phyloP scores from a whole-genome alignment of 2,797 vertebrate species.

The Squalus acanthias region DNA sequence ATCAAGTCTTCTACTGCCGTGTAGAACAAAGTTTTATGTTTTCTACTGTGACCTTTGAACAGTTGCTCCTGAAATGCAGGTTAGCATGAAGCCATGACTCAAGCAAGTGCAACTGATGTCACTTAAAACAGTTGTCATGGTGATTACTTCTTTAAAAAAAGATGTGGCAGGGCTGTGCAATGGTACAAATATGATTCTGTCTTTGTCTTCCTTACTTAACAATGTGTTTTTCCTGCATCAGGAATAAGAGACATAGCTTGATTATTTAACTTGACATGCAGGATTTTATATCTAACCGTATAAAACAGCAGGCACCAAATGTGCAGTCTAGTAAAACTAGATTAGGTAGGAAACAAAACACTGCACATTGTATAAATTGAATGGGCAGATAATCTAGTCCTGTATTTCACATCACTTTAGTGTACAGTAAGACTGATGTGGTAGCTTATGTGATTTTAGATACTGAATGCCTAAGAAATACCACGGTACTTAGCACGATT shows the following conservation, averaged over 20 bases:
- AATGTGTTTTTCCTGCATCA: background rate
- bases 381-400: constrained; percentile 2
- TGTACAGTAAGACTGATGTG: background rate
- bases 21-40: background rate
- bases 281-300: constrained; percentile 15
- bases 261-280: background rate
- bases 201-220: background rate
- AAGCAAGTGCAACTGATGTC: background rate
- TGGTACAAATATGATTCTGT: background rate
- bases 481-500: background rate
- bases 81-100: background rate
- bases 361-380: background rate
- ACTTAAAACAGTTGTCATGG: background rate
- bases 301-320: background rate
- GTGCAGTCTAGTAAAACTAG: background rate
- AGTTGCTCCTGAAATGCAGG: background rate
- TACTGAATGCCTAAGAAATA: background rate
- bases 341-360: constrained; percentile 7
- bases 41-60: background rate
- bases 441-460: background rate
- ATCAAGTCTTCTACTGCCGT: background rate
- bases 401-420: background rate
- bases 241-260: background rate
- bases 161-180: background rate
- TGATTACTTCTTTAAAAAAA: constrained; percentile 20